Base-by-base conservation (phyloP, 2,113 vertebrate genomes). In the Prochilodus magdalenae region DNA sequence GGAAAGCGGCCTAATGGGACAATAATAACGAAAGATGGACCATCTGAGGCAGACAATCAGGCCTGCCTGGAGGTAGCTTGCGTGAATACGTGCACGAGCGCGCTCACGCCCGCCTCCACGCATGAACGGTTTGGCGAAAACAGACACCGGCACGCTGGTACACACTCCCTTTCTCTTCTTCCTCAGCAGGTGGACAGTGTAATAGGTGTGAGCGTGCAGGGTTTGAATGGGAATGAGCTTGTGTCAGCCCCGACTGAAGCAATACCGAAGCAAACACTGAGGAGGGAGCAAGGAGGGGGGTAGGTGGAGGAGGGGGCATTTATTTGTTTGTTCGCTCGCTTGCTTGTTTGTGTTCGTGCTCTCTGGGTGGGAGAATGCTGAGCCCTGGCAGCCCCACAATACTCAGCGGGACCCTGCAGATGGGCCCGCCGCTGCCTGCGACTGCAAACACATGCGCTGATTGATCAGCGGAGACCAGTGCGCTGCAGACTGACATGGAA, bases 191-290 rank as follows among this genome's bases (percentile, higher is more conserved):
- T 73, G 57, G 72, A 78, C 49, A 80, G 85, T 86, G 85, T 91
- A 89, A 88, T 89, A 85, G 76, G 77, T 85, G 84, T 80, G 82
- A 88, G 62, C 77, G 78, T 88, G 76, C 84, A 83, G 29, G 62
- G 51, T 51, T 78, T 33, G 71, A 78, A 82, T 75, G 44, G 73
- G 77, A 77, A 66, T 80, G 66, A 79, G 80, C 49, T 79, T 67
- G 15, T 80, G 70, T 65, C 27, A 30, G 73, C 47, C 55, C 40
- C 27, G 49, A 63, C 55, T 77, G 63, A 77, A 75, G 30, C 67
- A 77, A 47, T 63, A 62, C 44, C 72, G 62, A 77, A 74, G 30
- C 66, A 76, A 44, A 82, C 74, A 76, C 60, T 26, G 59, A 51
- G 47, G n/a, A 53, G 3, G 47, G 30, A 36, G 26, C 3, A 36